Percentiles rank a stretch among this genome's conserved stretches.
Conservation (phyloP, 2,113 vertebrate genomes). For the Phaethon lepturus region DNA sequence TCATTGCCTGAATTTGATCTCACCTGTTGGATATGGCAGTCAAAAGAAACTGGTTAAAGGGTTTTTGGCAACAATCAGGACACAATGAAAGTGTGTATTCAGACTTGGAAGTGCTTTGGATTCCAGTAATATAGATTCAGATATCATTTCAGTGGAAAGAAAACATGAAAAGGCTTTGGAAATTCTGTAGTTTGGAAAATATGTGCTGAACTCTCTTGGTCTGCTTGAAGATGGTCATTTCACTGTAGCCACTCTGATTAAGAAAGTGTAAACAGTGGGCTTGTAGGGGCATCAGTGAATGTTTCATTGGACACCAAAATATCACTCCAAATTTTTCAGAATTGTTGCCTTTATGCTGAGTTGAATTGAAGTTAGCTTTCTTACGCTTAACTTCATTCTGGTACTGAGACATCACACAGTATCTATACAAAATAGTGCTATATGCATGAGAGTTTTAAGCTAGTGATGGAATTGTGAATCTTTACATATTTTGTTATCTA, state of each 20-base stretch:
- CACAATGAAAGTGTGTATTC: neutral
- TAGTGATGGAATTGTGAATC: neutral
- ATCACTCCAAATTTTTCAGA: neutral
- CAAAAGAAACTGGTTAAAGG: neutral
- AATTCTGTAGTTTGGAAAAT: neutral
- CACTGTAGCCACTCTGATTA: neutral
- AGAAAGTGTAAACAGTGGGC: neutral
- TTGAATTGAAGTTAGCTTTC: neutral
- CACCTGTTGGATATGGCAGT: neutral
- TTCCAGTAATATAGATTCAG: neutral
- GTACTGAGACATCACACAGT: neutral
- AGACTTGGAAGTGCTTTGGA: neutral
- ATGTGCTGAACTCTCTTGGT: neutral
- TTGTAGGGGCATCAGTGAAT: neutral
- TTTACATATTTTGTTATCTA: neutral
- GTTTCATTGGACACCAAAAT: neutral
- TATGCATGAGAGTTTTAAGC: neutral
- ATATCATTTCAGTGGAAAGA: neutral
- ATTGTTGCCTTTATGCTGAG: neutral
- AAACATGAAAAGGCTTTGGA: neutral
- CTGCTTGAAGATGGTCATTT: fast-evolving
- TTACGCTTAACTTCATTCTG: neutral
- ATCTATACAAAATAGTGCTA: neutral
- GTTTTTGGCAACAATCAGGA: neutral
- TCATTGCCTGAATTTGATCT: neutral